Evolutionary conservation across 1,140 invertebrate genomes (phyloP).

Genomic region (Drosophila seguyi): DNA sequence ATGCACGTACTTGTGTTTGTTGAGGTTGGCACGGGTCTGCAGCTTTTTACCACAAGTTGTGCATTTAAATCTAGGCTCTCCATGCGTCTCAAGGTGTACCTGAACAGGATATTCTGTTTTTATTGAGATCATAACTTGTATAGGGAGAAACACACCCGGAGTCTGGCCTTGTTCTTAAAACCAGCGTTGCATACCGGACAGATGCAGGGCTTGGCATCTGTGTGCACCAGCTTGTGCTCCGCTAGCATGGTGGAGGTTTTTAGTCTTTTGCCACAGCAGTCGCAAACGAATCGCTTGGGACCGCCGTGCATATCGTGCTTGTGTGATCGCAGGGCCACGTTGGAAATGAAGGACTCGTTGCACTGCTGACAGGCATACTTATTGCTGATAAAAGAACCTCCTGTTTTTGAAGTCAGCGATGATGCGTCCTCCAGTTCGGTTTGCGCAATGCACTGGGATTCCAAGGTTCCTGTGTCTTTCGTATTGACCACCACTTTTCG

Average conservation of each 20-base stretch:
- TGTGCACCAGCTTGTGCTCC: constrained; percentile 86
- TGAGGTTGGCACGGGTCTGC: constrained; percentile 85
- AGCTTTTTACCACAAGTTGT: constrained; percentile 85
- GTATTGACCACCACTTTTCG: neutral
- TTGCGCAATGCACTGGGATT: neutral
- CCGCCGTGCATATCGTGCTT: constrained; percentile 84
- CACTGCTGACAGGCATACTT: constrained; percentile 68
- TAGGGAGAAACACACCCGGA: constrained; percentile 26
- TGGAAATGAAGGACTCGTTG: constrained; percentile 68
- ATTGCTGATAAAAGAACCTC: neutral
- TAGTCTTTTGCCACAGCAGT: constrained; percentile 85
- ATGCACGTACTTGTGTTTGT: constrained; percentile 86
- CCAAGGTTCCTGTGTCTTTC: neutral
- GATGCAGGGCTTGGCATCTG: constrained; percentile 59
- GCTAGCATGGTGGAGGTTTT: constrained; percentile 85
- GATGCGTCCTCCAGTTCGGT: no score
- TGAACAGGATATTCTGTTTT: neutral
- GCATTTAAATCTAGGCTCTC: constrained; percentile 84
- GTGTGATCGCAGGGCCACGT: constrained; percentile 71
- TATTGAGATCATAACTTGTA: neutral
- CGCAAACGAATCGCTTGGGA: constrained; percentile 85
- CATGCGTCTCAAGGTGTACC: constrained; percentile 82
- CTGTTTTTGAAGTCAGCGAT: neutral
- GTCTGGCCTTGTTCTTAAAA: constrained; percentile 60
- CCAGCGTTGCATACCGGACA: constrained; percentile 52